phyloP scores from a whole-genome alignment of 2,888 invertebrate species.

The Drosophila greeni region DNA sequence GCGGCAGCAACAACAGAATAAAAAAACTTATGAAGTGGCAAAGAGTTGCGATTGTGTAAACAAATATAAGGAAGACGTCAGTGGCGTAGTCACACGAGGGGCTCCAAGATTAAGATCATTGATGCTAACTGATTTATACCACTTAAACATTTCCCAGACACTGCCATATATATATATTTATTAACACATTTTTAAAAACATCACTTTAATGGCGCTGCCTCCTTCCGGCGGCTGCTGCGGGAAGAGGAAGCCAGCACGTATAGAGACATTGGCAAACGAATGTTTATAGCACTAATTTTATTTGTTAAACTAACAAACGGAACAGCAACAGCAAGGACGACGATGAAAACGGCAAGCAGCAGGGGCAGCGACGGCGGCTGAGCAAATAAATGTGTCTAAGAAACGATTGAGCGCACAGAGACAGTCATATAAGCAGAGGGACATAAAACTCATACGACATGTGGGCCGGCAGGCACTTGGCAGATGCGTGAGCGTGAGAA shows the following conservation, averaged over 20 bases:
- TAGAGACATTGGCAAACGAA: constrained; percentile 56
- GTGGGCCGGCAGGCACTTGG: constrained; percentile 49
- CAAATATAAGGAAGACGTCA: constrained; percentile 36
- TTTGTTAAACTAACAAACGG: constrained; percentile 65
- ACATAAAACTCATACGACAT: constrained; percentile 66
- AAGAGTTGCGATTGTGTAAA: constrained; percentile 55
- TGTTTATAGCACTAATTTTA: constrained; percentile 73
- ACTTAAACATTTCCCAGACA: neutral
- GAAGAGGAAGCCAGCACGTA: constrained; percentile 10
- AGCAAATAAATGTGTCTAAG: constrained; percentile 51
- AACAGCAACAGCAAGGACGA: constrained; percentile 28
- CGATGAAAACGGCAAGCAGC: constrained; percentile 4
- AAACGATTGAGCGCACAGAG: constrained; percentile 47
- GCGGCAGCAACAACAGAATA: constrained; percentile 8
- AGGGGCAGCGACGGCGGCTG: constrained; percentile 6
- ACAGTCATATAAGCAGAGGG: constrained; percentile 35
- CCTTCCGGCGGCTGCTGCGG: neutral
- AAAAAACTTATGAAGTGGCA: constrained; percentile 54
- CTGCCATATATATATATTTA: neutral
- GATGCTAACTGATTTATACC: neutral
- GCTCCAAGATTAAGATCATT: constrained; percentile 6
- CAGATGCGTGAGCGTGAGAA: constrained; percentile 66
- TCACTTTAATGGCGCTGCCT: constrained; percentile 20
- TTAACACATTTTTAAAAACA: constrained; percentile 6
- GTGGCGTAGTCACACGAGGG: constrained; percentile 24